Base-by-base conservation (phyloP, 1,140 invertebrate genomes). In the Ips typographus region DNA sequence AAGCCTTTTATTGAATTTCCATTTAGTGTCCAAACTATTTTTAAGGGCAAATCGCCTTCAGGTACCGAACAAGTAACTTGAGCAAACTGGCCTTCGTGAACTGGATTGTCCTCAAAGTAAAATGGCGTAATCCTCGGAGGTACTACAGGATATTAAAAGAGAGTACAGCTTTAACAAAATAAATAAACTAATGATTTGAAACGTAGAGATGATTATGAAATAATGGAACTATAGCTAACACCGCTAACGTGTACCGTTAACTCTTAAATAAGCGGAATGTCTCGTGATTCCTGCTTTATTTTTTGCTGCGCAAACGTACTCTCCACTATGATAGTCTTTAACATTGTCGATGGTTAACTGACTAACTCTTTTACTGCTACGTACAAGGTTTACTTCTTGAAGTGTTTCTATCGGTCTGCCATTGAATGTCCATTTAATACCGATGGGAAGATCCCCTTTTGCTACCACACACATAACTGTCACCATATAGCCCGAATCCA, bases 31-130 rank as follows among this genome's bases (percentile, higher is more conserved):
- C 91, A 93, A 52, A 83, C 80, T 47, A 90, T 86, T 72, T 83
- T 83, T 36, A 91, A 80, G 37, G 88, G 89, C 56, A 88, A 80
- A 77, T 90, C 90, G 2, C 90, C 90, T 75, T 89, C 88, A 63
- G 86, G 80, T 62, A 91, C 87, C 43, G 87, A 87, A 80, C 92
- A 94, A 7, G 86, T 87, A 22, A 94, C 81, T 43, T 89, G 89
- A 2, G 88, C 88, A 49, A 89, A 87, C 72, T 91, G 87, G 36
- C 90, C 90, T 72, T 90, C 87, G 74, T 90, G 87, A 3, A 90
- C 73, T 2, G 86, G 84, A 74, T 87, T 87, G 73, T 88, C 87
- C 65, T 87, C 87, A 73, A 89, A 89, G 72, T 85, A 82, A 78
- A 91, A 91, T 7, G 89, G 87, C 8, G 85, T 84, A 65, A 91